Base-by-base conservation (phyloP, 2,113 vertebrate species). In the Aphyosemion australe region DNA sequence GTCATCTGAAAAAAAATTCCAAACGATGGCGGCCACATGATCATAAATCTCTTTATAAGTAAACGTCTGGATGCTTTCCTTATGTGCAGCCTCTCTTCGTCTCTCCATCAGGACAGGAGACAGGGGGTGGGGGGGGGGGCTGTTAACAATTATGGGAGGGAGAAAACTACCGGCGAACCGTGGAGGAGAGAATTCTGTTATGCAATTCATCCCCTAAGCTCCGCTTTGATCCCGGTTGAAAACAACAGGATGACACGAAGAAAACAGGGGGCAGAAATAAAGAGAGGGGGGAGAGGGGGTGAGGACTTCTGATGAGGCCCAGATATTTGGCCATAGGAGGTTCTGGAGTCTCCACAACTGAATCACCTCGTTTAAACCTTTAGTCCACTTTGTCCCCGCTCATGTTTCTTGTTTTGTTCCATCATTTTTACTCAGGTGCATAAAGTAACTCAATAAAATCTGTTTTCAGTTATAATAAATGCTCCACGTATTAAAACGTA, bases 61-160 rank as follows among this genome's bases (percentile, higher is more conserved):
- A 5, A 2, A 67, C 26, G 42, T 14, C 12, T 26, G 50, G 61
- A 72, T 8, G 5, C 52, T 56, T 60, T 71, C 71, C 76, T 59
- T 19, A 60, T 74, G 69, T n/a, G 50, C 19, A 32, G n/a, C 13
- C 10, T 43, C 39, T 51, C 51, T 49, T 32, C 42, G 67, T 73
- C 59, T 60, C 52, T 79, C 31, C 50, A 45, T 54, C 1, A 8
- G 45, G 16, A 50, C 19, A 10, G 50, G 53, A 69, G 26, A 50
- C 20, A 26, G 18, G n/a, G 31, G 67, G 56, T 55, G n/a, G 48
- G 66, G 49, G 67, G 56, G 58, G n/a, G 48, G 66, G 49, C 79
- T 85, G 84, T 69, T 76, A 61, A 65, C 59, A 61, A 86, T 88
- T 85, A 90, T 55, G 34, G 47, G 16, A 45, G 16, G 50, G 13